Conservation (phyloP, 2,888 invertebrate genomes). For the Melinaea menophilus region DNA sequence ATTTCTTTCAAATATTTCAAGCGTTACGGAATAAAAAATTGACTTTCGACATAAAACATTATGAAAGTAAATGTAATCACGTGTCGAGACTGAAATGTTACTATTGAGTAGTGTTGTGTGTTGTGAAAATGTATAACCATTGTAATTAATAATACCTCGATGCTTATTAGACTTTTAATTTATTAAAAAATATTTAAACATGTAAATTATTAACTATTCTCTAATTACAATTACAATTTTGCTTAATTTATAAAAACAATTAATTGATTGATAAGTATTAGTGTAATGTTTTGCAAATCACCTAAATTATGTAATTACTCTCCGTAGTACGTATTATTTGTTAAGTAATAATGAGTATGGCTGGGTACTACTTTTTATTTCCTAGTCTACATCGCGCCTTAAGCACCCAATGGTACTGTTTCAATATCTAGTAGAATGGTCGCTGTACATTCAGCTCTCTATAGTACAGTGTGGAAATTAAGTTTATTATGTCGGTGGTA, state of each 20-base stretch:
- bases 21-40: constrained; percentile 33
- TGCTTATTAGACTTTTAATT: too few species aligned
- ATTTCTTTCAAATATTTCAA: constrained; percentile 35
- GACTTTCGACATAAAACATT: constrained; percentile 30
- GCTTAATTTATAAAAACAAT: background rate
- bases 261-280: background rate
- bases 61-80: constrained; percentile 34
- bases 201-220: too few species aligned
- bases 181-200: too few species aligned
- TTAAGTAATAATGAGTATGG: background rate
- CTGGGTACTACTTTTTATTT: background rate
- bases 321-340: background rate
- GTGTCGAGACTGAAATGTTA: constrained; percentile 16
- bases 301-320: constrained; percentile 2
- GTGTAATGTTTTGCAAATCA: background rate
- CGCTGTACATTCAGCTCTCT: too few species aligned
- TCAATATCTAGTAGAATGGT: too few species aligned
- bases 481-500: constrained; percentile 24
- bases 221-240: too few species aligned
- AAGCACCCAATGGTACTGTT: background rate
- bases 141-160: too few species aligned
- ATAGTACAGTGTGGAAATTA: too few species aligned
- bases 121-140: too few species aligned
- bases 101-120: too few species aligned
- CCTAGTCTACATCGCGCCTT: background rate